Percentiles rank a stretch among this genome's conserved stretches.
Evolutionary conservation across 1,140 invertebrate species (phyloP).

Genomic region (Cephus cinctus): DNA sequence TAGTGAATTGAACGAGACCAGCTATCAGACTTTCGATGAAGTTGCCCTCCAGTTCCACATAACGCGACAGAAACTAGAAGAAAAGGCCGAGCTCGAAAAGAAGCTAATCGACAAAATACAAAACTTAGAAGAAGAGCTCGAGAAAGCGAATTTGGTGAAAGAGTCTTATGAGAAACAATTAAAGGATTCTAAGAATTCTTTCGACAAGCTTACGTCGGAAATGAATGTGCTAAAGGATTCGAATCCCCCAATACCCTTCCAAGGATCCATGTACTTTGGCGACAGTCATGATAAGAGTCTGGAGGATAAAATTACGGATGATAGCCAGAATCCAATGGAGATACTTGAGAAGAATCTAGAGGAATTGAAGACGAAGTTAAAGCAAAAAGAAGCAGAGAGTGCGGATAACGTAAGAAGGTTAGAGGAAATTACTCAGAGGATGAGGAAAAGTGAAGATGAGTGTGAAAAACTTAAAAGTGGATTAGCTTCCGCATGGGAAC

Average conservation of each 20-base stretch:
- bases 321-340: conserved; percentile 11
- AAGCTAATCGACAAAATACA: conserved; percentile 34
- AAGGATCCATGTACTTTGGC: conserved; percentile 13
- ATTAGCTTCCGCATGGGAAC: conserved; percentile 60
- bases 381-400: conserved; percentile 51
- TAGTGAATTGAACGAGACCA: conserved; percentile 43
- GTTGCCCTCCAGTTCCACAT: conserved; percentile 38
- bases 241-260: conserved; percentile 9
- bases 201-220: conserved; percentile 39
- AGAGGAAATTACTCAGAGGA: conserved; percentile 60
- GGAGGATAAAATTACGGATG: not conserved
- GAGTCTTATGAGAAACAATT: conserved; percentile 47
- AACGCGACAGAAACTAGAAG: conserved; percentile 36
- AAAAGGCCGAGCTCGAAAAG: conserved; percentile 40
- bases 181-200: conserved; percentile 48
- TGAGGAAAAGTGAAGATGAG: conserved; percentile 61
- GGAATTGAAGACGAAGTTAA: conserved; percentile 22
- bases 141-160: conserved; percentile 38
- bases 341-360: conserved; percentile 29
- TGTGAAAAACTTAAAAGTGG: conserved; percentile 61
- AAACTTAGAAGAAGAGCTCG: conserved; percentile 38
- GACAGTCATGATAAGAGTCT: conserved; percentile 13
- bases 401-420: conserved; percentile 61
- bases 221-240: conserved; percentile 10
- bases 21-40: conserved; percentile 47